Evolutionary conservation across 1,140 invertebrate species (phyloP).

Genomic region (Acromyrmex charruanus): DNA sequence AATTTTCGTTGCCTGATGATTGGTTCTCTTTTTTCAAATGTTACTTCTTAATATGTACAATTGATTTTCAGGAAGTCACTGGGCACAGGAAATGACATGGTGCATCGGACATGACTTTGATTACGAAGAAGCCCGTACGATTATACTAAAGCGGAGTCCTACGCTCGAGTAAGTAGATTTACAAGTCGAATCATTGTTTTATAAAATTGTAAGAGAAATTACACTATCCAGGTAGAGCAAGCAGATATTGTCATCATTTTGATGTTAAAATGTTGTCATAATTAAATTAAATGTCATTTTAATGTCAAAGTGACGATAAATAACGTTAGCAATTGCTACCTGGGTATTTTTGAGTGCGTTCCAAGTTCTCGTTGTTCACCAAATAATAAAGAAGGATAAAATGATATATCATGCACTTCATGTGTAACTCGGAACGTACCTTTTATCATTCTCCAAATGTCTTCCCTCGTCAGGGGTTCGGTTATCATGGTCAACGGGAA

Average conservation of each 20-base stretch:
- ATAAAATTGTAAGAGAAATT: not conserved
- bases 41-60: not conserved
- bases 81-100: conserved; percentile 96
- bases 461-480: conserved; percentile 81
- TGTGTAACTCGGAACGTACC: not conserved
- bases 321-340: too few species aligned
- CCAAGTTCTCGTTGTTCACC: too few species aligned
- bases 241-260: too few species aligned
- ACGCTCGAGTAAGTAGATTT: conserved; percentile 87
- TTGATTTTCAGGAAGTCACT: conserved; percentile 91
- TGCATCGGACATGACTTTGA: conserved; percentile 93
- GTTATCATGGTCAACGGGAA: conserved; percentile 85
- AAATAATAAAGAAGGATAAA: too few species aligned
- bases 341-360: too few species aligned
- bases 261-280: too few species aligned
- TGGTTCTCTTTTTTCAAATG: not conserved
- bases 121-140: conserved; percentile 90
- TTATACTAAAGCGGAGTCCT: conserved; percentile 87
- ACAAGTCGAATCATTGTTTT: conserved; percentile 6
- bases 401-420: too few species aligned
- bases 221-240: too few species aligned
- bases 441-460: not conserved
- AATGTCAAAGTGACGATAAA: too few species aligned
- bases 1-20: too few species aligned
- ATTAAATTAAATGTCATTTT: too few species aligned